These are phyloP conservation scores for Tenthredo mesomela DNA, from an alignment of 2,888 invertebrate genomes.

Conservation along the genomic window DNA sequence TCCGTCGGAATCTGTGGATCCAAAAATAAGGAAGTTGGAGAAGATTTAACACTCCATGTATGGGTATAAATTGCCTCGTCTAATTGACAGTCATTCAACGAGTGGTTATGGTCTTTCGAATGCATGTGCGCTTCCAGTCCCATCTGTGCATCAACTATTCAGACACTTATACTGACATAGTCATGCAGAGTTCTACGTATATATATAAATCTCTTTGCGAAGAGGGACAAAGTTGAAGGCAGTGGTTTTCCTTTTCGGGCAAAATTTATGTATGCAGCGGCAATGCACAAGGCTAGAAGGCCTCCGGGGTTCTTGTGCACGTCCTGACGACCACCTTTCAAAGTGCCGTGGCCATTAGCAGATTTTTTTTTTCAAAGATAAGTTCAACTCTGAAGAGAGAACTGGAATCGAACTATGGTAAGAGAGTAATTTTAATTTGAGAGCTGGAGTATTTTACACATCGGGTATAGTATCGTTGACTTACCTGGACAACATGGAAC, in stretches of 20 bases:
- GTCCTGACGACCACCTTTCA: constrained; percentile 43
- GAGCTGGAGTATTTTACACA: constrained; percentile 23
- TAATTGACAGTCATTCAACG: constrained; percentile 46
- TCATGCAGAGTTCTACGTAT: not conserved
- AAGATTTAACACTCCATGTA: not conserved
- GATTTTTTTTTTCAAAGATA: constrained; percentile 38
- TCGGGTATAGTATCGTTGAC: constrained; percentile 56
- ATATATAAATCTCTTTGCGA: constrained; percentile 14
- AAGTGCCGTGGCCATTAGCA: constrained; percentile 48
- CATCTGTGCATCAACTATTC: constrained; percentile 25
- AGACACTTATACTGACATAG: not conserved
- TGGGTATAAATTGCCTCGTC: not conserved
- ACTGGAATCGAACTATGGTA: constrained; percentile 38
- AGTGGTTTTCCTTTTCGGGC: constrained; percentile 41
- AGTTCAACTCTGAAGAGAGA: constrained; percentile 24
- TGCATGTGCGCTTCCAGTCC: not conserved
- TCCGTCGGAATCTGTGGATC: constrained; percentile 74
- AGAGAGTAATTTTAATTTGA: constrained; percentile 34
- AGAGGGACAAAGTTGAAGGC: constrained; percentile 44
- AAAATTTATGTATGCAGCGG: constrained; percentile 48
- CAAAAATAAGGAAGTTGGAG: not conserved
- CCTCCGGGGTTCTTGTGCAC: constrained; percentile 18
- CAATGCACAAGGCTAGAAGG: constrained; percentile 38
- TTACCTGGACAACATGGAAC: constrained; percentile 76
- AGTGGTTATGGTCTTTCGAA: constrained; percentile 17